Evolutionary conservation across 2,888 invertebrate genomes (phyloP), one percentile per base, ranked within the genome.

Genomic region (Diabrotica balteata): DNA sequence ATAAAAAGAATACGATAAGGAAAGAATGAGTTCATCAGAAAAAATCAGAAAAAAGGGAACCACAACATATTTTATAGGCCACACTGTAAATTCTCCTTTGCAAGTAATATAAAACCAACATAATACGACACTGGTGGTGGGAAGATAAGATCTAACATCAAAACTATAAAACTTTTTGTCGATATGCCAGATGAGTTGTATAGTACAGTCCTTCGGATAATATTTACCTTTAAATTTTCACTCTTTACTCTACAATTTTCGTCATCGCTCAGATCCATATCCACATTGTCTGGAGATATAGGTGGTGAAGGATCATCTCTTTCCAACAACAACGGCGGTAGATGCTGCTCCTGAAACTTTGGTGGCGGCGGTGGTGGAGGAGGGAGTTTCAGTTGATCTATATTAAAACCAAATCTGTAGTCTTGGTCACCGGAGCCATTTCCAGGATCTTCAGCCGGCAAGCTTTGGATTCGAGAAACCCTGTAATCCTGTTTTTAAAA

Each of bases 241-340:
- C 69, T 60, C 22, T 70, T 70, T 42, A 64, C 66, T 11, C 62
- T 60, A 50, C 63, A 53, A 45, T 60, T 54, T 11, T 69, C 94
- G 57, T 94, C 94, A 76, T 94, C 94, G 9, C 93, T 94, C 80
- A 95, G 86, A 73, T 94, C 94, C 94, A 94, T 94, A 79, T 92
- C 92, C 5, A 92, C 90, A 79, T 91, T 93, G 77, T 93, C 93
- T 72, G 59, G 72, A 43, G 76, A 72, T 17, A 57, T 49, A 8
- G 66, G 68, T 22, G 69, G 62, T 22, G 67, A 57, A 44, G 57
- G 59, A 47, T 66, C 58, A 11, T 70, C 72, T 42, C 72, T 57
- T 6, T 47, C 49, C 7, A 77, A 74, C 49, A 66, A 32, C 22
- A 49, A 7, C 44, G 51, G 22, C 43, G 59, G 52, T 8, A 60